These are phyloP conservation scores for Elephantulus edwardii DNA, from an alignment of 2,113 vertebrate species.

Conservation along the genomic window DNA sequence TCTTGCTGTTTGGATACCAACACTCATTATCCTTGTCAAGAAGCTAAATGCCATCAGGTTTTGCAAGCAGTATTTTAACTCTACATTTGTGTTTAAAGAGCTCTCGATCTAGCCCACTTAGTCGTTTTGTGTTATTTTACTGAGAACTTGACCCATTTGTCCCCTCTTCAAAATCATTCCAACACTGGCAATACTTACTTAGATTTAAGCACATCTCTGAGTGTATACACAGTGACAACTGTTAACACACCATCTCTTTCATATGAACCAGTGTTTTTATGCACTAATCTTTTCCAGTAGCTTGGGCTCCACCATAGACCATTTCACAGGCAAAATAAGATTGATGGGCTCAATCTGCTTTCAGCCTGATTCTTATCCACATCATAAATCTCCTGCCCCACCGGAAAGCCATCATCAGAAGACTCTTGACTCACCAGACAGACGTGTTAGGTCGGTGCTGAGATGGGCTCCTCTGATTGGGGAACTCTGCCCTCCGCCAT, in stretches of 20 bases:
- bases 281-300: neutral
- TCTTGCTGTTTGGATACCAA: neutral
- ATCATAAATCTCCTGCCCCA: neutral
- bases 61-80: neutral
- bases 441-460: neutral
- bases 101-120: neutral
- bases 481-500: neutral
- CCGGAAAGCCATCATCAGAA: neutral
- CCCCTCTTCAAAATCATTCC: constrained; percentile 6
- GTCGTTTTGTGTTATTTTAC: constrained; percentile 2
- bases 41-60: constrained; percentile 10
- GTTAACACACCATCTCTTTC: neutral
- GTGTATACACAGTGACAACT: neutral
- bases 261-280: neutral
- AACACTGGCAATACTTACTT: neutral
- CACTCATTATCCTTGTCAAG: constrained; percentile 11
- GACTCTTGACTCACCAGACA: neutral
- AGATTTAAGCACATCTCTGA: constrained; percentile 13
- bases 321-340: constrained; percentile 47
- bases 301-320: neutral
- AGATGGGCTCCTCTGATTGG: neutral
- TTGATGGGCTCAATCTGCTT: neutral
- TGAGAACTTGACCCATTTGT: neutral
- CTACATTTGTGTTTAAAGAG: constrained; percentile 1
- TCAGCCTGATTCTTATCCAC: neutral